Evolutionary conservation across 2,888 invertebrate genomes (phyloP).

Genomic region (Synanthedon tipuliformis): DNA sequence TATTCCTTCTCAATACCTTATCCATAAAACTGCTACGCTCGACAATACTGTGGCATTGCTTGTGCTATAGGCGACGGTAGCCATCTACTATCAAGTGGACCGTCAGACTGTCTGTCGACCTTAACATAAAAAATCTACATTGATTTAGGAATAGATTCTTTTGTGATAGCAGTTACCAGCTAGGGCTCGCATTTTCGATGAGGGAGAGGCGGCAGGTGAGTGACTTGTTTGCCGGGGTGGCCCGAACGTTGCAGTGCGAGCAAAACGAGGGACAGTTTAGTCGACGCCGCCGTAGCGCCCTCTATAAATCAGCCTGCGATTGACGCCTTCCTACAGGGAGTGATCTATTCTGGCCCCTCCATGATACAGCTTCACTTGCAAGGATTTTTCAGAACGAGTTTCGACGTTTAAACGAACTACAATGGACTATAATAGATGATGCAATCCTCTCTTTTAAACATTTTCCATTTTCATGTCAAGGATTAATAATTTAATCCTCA

Average conservation of each 20-base stretch:
- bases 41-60: no score
- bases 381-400: slow-evolving; percentile 38
- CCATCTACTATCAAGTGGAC: no score
- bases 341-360: slow-evolving; percentile 62
- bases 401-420: slow-evolving; percentile 11
- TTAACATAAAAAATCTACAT: slow-evolving; percentile 23
- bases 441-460: neutral
- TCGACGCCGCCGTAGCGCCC: slow-evolving; percentile 48
- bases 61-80: no score
- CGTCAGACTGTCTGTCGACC: no score
- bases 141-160: slow-evolving; percentile 64
- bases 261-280: slow-evolving; percentile 63
- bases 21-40: no score
- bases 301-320: slow-evolving; percentile 65
- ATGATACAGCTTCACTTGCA: slow-evolving; percentile 57
- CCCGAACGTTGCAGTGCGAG: slow-evolving; percentile 44
- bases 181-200: slow-evolving; percentile 61
- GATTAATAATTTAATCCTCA: no score
- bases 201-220: slow-evolving; percentile 61
- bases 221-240: slow-evolving; percentile 66
- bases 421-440: slow-evolving; percentile 13
- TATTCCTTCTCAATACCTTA: no score
- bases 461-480: no score
- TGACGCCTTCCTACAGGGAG: slow-evolving; percentile 68
- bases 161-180: slow-evolving; percentile 62